A percentile compares a stretch with the other conserved stretches of the same genome.
Evolutionary conservation across 2,113 vertebrate species (phyloP).

Genomic region (Coturnix japonica): DNA sequence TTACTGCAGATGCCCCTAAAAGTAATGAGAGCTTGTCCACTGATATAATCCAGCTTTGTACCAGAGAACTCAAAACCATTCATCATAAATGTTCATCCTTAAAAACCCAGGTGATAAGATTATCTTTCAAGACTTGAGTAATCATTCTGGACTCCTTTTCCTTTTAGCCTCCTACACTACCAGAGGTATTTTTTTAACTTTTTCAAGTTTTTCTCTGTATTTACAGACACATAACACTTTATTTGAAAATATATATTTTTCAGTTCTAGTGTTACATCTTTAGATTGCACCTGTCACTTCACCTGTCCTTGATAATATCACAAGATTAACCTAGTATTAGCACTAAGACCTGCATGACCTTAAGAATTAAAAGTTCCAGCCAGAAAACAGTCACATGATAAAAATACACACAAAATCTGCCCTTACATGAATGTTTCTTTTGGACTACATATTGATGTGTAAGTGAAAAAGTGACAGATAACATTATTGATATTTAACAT

Average conservation of each 20-base stretch:
- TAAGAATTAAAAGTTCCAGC: neutral
- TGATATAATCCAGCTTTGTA: constrained; percentile 62
- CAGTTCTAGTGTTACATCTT: neutral
- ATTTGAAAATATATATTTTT: neutral
- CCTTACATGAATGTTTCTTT: neutral
- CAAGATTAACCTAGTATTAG: neutral
- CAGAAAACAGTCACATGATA: neutral
- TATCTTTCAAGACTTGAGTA: neutral
- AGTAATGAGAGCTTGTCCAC: constrained; percentile 22
- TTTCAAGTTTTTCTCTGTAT: neutral
- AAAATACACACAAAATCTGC: neutral
- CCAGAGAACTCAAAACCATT: neutral
- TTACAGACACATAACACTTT: neutral
- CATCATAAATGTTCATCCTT: constrained; percentile 17
- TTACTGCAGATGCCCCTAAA: neutral
- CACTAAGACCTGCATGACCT: neutral
- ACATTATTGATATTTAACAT: neutral
- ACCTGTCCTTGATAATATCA: neutral
- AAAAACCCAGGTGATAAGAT: constrained; percentile 48
- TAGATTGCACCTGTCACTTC: neutral
- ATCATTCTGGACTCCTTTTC: neutral
- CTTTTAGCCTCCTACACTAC: neutral
- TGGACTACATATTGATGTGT: neutral
- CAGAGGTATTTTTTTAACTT: neutral
- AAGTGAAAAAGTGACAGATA: neutral